Evolutionary conservation across 35 echinoderm and acorn worm genomes (phyloP), one percentile per base, ranked within the genome.

Genomic region (Ophioderma brevispina): DNA sequence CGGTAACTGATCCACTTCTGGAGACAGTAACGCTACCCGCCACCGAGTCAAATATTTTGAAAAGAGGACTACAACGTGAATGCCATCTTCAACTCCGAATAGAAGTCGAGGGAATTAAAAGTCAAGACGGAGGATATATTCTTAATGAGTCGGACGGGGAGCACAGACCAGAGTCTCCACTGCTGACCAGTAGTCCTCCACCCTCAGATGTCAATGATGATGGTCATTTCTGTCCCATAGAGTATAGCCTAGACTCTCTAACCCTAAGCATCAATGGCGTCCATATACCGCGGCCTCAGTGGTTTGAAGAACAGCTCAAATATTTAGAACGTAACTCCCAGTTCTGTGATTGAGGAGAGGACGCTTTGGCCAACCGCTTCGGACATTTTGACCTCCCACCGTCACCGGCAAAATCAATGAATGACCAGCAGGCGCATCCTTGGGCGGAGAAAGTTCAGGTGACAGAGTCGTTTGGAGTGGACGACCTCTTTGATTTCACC

Each of bases 31-130:
- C 89, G 35, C 91, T 99, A 4, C 87, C 97, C 17, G n/a, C n/a
- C n/a, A n/a, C n/a, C n/a, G n/a, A n/a, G n/a, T 93, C 93, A 80
- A 85, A 91, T 36, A 87, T 95, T 42, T 79, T 99, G 13, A 95
- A 92, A 32, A 93, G 85, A 0, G 94, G 84, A 64, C 93, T 93
- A 64, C 88, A 86, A 31, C 95, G 96, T 93, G 88, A 98, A 50
- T 87, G 86, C 21, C 90, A 95, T 56, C 95, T 98, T 33, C 86
- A 98, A 32, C 90, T 90, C 0, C 93, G 95, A 64, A 98, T 98
- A 56, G 94, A 95, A 13, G 90, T 98, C 21, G 96, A 95, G 18
- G 96, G 96, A 25, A 88, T 98, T 11, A 98, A 98, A 86, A 94
- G 93, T 18, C 93, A 98, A 55, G 93, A 92, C 46, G n/a, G n/a